These are phyloP conservation scores for Sebastes schlegelii DNA, from an alignment of 2,113 vertebrate genomes.

Conservation along the genomic window DNA sequence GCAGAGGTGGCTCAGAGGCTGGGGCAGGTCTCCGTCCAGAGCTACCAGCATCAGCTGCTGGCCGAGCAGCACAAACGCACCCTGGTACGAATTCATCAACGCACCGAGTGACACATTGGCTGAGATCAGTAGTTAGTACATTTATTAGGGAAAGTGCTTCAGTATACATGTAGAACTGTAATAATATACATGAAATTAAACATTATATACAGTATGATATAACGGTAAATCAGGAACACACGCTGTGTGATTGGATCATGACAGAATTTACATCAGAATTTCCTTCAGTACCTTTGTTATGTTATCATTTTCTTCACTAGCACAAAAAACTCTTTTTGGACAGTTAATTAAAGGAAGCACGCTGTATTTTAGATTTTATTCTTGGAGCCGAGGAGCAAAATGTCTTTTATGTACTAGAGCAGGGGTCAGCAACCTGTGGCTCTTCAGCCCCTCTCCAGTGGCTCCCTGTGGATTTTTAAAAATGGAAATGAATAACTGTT, in stretches of 20 bases:
- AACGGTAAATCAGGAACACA: too few relatives aligned
- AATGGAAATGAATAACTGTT: too few relatives aligned
- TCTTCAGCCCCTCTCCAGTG: too few relatives aligned
- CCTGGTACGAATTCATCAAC: conserved; percentile 87
- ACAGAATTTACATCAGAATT: background rate
- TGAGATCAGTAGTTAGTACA: background rate
- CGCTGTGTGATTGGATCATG: too few relatives aligned
- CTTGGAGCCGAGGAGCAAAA: background rate
- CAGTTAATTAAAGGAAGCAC: background rate
- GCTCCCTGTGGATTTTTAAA: too few relatives aligned
- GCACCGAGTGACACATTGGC: background rate
- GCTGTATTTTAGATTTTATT: background rate
- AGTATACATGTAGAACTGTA: background rate
- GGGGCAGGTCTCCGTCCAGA: conserved; percentile 90
- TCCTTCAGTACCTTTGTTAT: background rate
- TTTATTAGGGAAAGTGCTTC: background rate
- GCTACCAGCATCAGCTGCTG: conserved; percentile 92
- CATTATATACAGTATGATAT: too few relatives aligned
- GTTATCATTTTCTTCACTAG: background rate
- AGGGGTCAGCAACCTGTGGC: too few relatives aligned
- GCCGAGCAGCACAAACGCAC: conserved; percentile 93
- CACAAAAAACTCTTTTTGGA: background rate
- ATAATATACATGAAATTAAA: too few relatives aligned
- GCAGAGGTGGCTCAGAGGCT: conserved; percentile 97
- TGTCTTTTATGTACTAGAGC: background rate